Evolutionary conservation across 2,888 invertebrate species (phyloP).

Genomic region (Hylaea fasciaria): DNA sequence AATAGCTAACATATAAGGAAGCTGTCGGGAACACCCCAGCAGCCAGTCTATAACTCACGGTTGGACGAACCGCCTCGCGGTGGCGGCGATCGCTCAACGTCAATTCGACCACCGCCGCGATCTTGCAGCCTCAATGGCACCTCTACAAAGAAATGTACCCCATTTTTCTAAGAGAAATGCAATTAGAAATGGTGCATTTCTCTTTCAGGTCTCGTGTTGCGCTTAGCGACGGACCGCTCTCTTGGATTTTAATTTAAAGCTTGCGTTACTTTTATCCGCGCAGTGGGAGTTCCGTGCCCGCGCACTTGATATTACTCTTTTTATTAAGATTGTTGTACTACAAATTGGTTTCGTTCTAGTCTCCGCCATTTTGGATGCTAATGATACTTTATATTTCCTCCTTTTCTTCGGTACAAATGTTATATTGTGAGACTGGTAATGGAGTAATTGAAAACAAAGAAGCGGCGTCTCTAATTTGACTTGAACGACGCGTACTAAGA

Average conservation of each 20-base stretch:
- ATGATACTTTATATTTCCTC: neutral
- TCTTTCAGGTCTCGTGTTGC: constrained; percentile 64
- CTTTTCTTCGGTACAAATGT: too few relatives aligned
- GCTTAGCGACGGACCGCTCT: constrained; percentile 55
- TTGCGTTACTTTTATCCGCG: constrained; percentile 39
- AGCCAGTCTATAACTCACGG: constrained; percentile 66
- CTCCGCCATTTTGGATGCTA: constrained; percentile 10
- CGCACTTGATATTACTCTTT: constrained; percentile 25
- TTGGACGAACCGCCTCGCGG: constrained; percentile 54
- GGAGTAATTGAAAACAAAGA: too few relatives aligned
- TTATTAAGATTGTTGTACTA: constrained; percentile 23
- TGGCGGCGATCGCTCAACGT: constrained; percentile 71
- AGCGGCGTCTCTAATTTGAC: too few relatives aligned
- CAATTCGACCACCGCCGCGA: constrained; percentile 64
- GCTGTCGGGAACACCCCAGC: constrained; percentile 62
- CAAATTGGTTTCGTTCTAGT: constrained; percentile 23
- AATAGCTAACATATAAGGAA: constrained; percentile 44
- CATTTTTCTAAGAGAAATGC: constrained; percentile 76
- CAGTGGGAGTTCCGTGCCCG: constrained; percentile 5
- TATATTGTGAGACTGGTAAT: neutral
- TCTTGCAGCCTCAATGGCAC: constrained; percentile 64
- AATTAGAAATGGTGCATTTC: constrained; percentile 73
- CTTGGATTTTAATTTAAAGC: constrained; percentile 58
- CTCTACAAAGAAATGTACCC: constrained; percentile 71
- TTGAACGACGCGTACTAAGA: too few relatives aligned